Evolutionary conservation across 2,888 invertebrate species (phyloP), one percentile per base, ranked within the genome.

Genomic region (Pycnomerus fuliginosus): DNA sequence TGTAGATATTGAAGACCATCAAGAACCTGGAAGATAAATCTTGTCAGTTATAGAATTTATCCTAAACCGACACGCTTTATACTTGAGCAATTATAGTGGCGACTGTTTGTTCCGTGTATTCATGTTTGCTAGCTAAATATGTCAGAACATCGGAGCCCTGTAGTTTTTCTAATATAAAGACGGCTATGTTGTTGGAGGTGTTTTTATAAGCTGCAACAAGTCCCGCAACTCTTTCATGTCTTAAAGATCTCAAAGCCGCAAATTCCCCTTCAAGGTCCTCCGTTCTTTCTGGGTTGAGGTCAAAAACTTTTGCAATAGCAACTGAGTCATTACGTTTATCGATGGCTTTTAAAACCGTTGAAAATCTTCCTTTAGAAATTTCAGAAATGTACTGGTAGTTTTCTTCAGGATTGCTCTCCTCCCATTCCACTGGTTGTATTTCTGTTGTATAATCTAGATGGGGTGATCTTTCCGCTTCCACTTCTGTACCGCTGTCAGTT

Each of bases 1-100:
- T 98, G 97, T 24, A 99, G 75, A 71, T 95, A 98, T 72, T 96
- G 95, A 1, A 97, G 74, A 1, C 85, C 96, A 64, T 95, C 92
- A 41, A 94, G 73, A 1, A 93, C 74, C 77, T 80, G 52, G 7
- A 53, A 48, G 12, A 41, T 17, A 14, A 16, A 30, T 25, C 16
- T 13, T 14, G 16, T 23, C 8, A 24, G 3, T 25, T n/a, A 11
- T 28, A 16, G 1, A 14, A 3, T 30, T 33, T 22, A n/a, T n/a
- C 20, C 8, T 3, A 20, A 22, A 10, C 25, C 11, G 2, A 16
- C 22, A 43, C 51, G 55, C n/a, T n/a, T n/a, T n/a, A n/a, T 59
- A 79, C 77, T 75, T 98, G 97, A 2, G 84, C 80, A 25, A 96
- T 80, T 14, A 95, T 85, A 1, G 83, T 84, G 0, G 92, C 88